phyloP scores from a whole-genome alignment of 2,888 invertebrate genomes.

The Dermolepida albohirtum region DNA sequence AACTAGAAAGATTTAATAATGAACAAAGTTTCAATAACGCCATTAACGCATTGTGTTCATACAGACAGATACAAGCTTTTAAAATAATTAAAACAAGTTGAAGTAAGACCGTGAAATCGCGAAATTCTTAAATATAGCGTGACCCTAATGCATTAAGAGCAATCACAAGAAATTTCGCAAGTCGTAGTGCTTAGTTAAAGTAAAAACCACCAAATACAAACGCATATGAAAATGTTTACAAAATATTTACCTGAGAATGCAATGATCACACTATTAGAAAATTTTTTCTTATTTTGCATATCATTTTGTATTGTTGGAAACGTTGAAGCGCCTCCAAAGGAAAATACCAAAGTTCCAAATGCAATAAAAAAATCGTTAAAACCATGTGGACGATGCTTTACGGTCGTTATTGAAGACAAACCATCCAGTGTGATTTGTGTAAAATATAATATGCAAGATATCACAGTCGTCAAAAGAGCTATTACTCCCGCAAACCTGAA shows the following conservation, averaged over 20 bases:
- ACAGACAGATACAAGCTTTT: too few relatives aligned
- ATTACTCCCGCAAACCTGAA: conserved; percentile 73
- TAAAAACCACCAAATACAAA: too few relatives aligned
- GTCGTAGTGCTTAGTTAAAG: too few relatives aligned
- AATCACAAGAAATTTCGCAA: too few relatives aligned
- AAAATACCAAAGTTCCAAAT: conserved; percentile 77
- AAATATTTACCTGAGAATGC: conserved; percentile 75
- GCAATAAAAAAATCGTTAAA: conserved; percentile 76
- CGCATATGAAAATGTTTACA: too few relatives aligned
- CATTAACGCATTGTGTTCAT: too few relatives aligned
- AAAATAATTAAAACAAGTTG: too few relatives aligned
- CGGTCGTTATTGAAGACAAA: conserved; percentile 61
- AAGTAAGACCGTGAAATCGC: too few relatives aligned
- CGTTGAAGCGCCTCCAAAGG: conserved; percentile 79
- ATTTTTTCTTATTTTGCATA: conserved; percentile 75
- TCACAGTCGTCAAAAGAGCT: conserved; percentile 72
- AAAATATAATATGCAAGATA: conserved; percentile 74
- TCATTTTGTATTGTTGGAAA: conserved; percentile 86
- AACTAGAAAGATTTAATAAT: too few relatives aligned
- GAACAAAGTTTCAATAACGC: too few relatives aligned
- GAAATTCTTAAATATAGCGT: too few relatives aligned
- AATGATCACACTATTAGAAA: conserved; percentile 72
- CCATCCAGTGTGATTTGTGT: conserved; percentile 72
- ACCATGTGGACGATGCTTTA: conserved; percentile 67
- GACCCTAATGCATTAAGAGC: too few relatives aligned